A percentile compares a stretch with the other conserved stretches of the same genome.
Conservation (phyloP, 2,888 invertebrate species). For the Cerastis rubricosa region DNA sequence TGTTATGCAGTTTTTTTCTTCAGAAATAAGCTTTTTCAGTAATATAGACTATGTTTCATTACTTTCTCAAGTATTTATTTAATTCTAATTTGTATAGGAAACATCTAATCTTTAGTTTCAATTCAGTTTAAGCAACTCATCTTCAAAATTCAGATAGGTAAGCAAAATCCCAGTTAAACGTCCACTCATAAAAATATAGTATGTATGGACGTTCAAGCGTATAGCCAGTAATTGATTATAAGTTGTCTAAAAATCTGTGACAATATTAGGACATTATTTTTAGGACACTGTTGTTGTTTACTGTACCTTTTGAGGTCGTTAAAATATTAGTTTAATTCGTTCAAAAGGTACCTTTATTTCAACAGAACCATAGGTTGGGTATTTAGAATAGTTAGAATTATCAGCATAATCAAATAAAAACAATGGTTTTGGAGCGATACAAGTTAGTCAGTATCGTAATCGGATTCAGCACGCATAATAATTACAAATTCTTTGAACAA, state of each 20-base stretch:
- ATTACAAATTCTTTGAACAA: conserved; percentile 38
- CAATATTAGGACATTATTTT: not conserved
- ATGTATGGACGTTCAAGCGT: too few species aligned
- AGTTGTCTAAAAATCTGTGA: not conserved
- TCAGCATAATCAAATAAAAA: conserved; percentile 9
- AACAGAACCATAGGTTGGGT: not conserved
- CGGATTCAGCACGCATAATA: conserved; percentile 38
- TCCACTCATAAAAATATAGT: too few species aligned
- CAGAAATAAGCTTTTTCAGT: not conserved
- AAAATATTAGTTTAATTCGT: not conserved
- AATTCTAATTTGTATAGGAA: not conserved
- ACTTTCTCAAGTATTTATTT: not conserved
- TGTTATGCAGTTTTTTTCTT: not conserved
- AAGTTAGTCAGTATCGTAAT: conserved; percentile 24
- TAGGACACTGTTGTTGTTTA: not conserved
- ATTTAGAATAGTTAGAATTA: not conserved
- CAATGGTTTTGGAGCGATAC: conserved; percentile 3
- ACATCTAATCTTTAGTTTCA: not conserved
- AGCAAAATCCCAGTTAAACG: too few species aligned
- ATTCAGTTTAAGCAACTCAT: not conserved
- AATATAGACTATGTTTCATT: not conserved
- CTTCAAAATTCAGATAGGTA: not conserved
- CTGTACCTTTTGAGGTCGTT: not conserved
- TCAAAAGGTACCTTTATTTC: not conserved
- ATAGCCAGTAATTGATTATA: not conserved